Base-by-base conservation (phyloP, 2,888 invertebrate species). In the Leucozona laternaria region DNA sequence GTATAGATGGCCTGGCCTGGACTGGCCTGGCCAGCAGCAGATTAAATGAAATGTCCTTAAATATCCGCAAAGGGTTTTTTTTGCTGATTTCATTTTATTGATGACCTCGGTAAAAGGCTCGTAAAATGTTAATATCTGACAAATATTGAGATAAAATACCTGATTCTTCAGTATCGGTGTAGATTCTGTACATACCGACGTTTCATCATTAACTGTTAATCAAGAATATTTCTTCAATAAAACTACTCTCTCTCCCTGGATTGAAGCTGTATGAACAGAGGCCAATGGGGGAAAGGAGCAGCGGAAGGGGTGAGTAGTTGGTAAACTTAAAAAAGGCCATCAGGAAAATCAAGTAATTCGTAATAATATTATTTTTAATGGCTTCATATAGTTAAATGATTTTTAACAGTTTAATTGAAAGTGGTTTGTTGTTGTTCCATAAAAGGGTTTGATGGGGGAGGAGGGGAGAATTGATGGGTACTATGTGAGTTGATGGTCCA, bases 361-460 rank as follows among this genome's bases (percentile, higher is more conserved):
- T 78, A 82, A 73, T 73, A 68, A 78, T 83, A 79, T 83, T 78
- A 79, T 62, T 83, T 83, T 83, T 83, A 83, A 83, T 83, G 68
- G 79, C 83, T 79, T 83, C 60, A 79, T 78, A 57, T 48, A 79
- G 79, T 68, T 72, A 83, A 83, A 83, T 83, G 83, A 68, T 79
- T 83, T 79, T 83, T 73, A 83, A 83, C 73, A 78, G 83, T 73
- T 83, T 79, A 83, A 83, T 83, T 83, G 79, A 83, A 83, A 73
- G 78, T 53, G 78, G 78, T 66, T 77, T 22, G 37, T 68, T 57
- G 31, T 17, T 58, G 43, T 11, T 62, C 6, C 17, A 11, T 37
- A 6, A 6, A 8, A 2, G 11, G 10, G 20, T 7, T n/a, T n/a
- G n/a, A n/a, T n/a, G n/a, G 17, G 17, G 8, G 10, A 4, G 11